Evolutionary conservation across 2,113 vertebrate genomes (phyloP).

Genomic region (Corvus hawaiiensis): DNA sequence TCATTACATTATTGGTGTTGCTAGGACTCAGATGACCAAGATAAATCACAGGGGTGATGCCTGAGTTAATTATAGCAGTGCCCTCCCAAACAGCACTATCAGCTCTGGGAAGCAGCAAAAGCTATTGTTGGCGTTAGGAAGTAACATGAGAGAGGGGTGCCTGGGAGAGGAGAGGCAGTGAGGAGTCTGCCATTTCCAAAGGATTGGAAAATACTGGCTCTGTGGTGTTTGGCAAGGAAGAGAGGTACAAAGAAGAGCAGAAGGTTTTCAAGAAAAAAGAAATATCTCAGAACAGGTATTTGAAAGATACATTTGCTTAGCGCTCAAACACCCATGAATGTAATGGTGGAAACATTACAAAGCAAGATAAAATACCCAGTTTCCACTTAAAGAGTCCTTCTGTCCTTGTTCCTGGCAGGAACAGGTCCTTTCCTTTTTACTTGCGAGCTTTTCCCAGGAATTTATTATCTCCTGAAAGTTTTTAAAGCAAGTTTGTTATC

Average conservation of each 20-base stretch:
- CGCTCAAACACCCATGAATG: neutral
- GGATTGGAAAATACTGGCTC: neutral
- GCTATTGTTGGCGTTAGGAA: neutral
- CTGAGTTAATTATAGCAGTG: conserved; percentile 22
- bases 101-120: neutral
- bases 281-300: neutral
- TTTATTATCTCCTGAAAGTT: neutral
- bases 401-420: neutral
- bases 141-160: neutral
- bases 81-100: neutral
- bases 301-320: neutral
- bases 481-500: neutral
- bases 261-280: neutral
- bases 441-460: neutral
- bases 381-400: neutral
- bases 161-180: neutral
- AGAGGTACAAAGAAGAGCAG: neutral
- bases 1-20: neutral
- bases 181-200: neutral
- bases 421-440: neutral
- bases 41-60: neutral
- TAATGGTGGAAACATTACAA: neutral
- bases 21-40: neutral
- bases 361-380: neutral
- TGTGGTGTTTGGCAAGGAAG: neutral